These are phyloP conservation scores for Cantharis nigra DNA, from an alignment of 2,888 invertebrate genomes.

Conservation along the genomic window DNA sequence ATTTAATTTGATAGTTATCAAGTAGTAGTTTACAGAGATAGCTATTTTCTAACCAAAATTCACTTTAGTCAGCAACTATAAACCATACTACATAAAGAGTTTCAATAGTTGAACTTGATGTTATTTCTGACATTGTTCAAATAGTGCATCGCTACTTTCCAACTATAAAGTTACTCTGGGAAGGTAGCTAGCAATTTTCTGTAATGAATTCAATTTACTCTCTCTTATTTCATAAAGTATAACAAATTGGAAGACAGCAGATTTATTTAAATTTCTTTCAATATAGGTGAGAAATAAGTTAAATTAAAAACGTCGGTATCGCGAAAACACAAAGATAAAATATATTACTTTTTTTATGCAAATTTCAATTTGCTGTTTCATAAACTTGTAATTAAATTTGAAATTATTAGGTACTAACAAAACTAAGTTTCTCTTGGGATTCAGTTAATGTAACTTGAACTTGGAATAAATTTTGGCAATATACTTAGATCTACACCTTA, in stretches of 20 bases:
- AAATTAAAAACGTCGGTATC: too few relatives aligned
- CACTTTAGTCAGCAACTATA: background rate
- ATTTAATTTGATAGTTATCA: background rate
- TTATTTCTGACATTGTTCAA: background rate
- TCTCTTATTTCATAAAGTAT: background rate
- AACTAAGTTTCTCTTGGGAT: conserved; percentile 27
- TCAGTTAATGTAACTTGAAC: conserved; percentile 27
- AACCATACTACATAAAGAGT: background rate
- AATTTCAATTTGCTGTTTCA: background rate
- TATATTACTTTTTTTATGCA: background rate
- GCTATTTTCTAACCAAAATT: background rate
- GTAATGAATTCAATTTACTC: background rate
- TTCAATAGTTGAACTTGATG: background rate
- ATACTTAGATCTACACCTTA: conserved; percentile 28
- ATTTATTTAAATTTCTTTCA: background rate
- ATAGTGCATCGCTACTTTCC: background rate
- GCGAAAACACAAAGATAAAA: too few relatives aligned
- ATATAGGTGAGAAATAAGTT: too few relatives aligned
- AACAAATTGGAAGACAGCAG: background rate
- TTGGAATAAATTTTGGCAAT: conserved; percentile 26
- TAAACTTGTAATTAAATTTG: background rate
- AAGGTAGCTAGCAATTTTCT: background rate
- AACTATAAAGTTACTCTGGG: background rate
- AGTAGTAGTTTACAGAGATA: background rate
- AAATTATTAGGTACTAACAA: background rate